Evolutionary conservation across 2,113 vertebrate genomes (phyloP).

Genomic region (Anseranas semipalmata): DNA sequence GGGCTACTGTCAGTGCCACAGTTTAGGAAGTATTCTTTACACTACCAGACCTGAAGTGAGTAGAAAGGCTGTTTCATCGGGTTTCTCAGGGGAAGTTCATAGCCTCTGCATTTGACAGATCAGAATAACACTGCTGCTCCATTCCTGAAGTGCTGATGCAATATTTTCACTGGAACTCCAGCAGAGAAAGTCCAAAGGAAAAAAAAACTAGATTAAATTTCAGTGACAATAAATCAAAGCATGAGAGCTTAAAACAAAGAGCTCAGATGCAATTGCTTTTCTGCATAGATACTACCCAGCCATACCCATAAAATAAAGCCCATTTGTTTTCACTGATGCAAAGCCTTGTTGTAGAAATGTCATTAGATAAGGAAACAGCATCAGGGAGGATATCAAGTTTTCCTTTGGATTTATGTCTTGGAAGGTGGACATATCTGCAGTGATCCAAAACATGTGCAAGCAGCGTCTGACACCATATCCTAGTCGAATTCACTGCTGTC

Average conservation of each 20-base stretch:
- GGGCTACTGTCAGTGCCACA: not conserved
- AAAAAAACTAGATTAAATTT: slow-evolving; percentile 22
- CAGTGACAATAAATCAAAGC: slow-evolving; percentile 43
- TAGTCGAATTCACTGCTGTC: not conserved
- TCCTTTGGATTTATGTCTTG: not conserved
- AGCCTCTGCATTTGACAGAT: slow-evolving; percentile 32
- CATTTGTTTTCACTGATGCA: slow-evolving; percentile 11
- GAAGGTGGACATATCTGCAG: not conserved
- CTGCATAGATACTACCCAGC: not conserved
- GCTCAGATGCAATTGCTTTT: not conserved
- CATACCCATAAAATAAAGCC: not conserved
- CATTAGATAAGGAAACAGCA: not conserved
- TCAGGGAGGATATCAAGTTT: not conserved
- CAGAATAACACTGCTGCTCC: slow-evolving; percentile 38
- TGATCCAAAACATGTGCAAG: accelerated
- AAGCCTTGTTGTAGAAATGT: not conserved
- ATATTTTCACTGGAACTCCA: slow-evolving; percentile 47
- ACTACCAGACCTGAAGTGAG: not conserved
- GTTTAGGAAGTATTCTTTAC: slow-evolving; percentile 11
- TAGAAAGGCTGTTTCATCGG: not conserved
- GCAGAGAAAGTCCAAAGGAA: not conserved
- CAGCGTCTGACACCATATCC: not conserved
- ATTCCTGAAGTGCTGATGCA: slow-evolving; percentile 47
- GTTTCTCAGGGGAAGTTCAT: slow-evolving; percentile 42
- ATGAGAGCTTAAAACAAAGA: not conserved